Evolutionary conservation across 2,113 vertebrate species (phyloP), one percentile per base, ranked within the genome.

Genomic region (Taxidea taxus): DNA sequence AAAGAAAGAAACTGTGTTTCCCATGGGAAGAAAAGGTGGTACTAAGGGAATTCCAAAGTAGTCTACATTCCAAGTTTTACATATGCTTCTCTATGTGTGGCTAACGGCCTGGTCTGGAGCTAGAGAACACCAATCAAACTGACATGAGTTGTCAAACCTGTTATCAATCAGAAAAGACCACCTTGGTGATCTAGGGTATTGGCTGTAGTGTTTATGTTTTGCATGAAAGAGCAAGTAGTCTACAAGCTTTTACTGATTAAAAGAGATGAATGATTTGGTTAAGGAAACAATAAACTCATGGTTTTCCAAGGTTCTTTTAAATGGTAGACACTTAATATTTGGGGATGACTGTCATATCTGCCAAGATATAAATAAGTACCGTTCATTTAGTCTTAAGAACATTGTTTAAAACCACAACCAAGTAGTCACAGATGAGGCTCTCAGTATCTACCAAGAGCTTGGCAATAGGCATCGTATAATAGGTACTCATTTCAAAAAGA

Each of bases 231-330:
- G 6, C 21, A 66, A 84, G 9, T 11, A 25, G 37, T 88, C 51
- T 64, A 81, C 4, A 93, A 34, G 23, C 42, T 39, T 84, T 90
- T n/a, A 80, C 11, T 78, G 21, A 84, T 66, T 84, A 56, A 85
- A 87, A 15, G 13, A 96, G 39, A 64, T 3, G 12, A 77, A 37
- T 72, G 29, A 68, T 54, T 93, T 94, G 56, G 6, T 81, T 84
- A 81, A 92, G 11, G 44, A 90, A 68, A 77, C 54, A 85, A 90
- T 78, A 39, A 84, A 80, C 25, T 82, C 14, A 15, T 27, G 15
- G 23, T 81, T 97, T 94, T 88, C 39, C 23, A 62, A 83, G 74
- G 62, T 84, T 70, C 27, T 58, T 91, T 91, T 89, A 18, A 96
- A 74, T 60, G 11, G 34, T 74, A 93, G 15, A 56, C 1, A 75